Base-by-base conservation (phyloP, 2,888 invertebrate genomes). In the Orthonychiurus folsomi region DNA sequence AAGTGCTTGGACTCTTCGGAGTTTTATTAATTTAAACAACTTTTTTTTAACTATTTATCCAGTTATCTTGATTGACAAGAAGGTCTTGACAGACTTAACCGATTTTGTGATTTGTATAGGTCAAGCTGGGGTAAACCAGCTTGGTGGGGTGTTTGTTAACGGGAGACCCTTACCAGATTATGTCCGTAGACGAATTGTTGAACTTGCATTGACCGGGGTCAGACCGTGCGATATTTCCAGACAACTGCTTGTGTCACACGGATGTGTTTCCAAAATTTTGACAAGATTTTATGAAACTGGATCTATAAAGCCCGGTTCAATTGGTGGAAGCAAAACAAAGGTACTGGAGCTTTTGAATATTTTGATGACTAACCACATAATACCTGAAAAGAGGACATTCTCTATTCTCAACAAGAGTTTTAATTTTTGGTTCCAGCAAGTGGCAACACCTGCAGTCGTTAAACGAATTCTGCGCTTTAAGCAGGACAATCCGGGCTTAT, bases 261-360 rank as follows among this genome's bases (percentile, higher is more conserved):
- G 95, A 63, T 96, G 95, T 79, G 95, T 96, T 60, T 94, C 93
- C 70, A 96, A 96, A 81, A 96, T 96, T 71, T 82, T 96, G 64
- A 94, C 95, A 18, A 82, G 95, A 72, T 96, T 93, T 80, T 94
- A 95, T 79, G 95, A 95, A 81, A 96, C 95, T 0, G 95, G 95
- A 2, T 93, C 93, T 66, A 95, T 95, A 66, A 83, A 93, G 71
- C 95, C 95, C 0, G 95, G 95, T 1, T 91, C 93, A 55, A 93
- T 93, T 71, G 93, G 94, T 24, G 93, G 94, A 61, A 91, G 90
- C 76, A 94, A 93, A 79, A 92, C 93, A 48, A 94, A 93, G 87
- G 93, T 93, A 78, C n/a, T n/a, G n/a, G n/a, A n/a, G n/a, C n/a
- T n/a, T n/a, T n/a, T n/a, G n/a, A n/a, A n/a, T n/a, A n/a, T n/a